Conservation (phyloP, 1,140 invertebrate species). For the Alviniconcha marisindica region DNA sequence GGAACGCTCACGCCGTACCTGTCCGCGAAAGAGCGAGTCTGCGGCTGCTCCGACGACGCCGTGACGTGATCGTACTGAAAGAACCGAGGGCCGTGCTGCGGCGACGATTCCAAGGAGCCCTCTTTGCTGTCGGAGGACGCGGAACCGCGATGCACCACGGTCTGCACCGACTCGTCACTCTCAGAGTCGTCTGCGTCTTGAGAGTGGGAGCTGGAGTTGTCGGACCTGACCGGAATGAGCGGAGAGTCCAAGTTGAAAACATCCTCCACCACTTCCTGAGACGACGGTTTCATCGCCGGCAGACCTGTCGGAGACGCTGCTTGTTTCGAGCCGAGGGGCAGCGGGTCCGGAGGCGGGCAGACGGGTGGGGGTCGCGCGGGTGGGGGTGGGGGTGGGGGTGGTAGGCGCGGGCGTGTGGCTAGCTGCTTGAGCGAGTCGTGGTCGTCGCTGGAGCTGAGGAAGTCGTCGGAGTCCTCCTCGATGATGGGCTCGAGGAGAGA, state of each 20-base stretch:
- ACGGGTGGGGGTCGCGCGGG: not conserved
- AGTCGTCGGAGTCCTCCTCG: slow-evolving; percentile 68
- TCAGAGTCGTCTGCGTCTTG: slow-evolving; percentile 38
- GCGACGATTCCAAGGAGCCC: not conserved
- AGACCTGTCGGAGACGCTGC: not conserved
- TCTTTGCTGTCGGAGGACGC: slow-evolving; percentile 2
- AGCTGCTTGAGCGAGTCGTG: not conserved
- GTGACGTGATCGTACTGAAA: too few species aligned
- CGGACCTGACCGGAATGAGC: not conserved
- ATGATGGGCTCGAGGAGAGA: slow-evolving; percentile 65
- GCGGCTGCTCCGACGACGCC: too few species aligned
- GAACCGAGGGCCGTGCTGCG: not conserved
- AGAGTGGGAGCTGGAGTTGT: not conserved
- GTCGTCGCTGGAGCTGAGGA: slow-evolving; percentile 39
- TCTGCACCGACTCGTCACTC: slow-evolving; percentile 46
- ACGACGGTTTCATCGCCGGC: not conserved
- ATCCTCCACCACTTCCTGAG: not conserved
- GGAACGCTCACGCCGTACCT: too few species aligned
- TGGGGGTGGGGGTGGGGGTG: not conserved
- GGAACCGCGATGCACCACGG: slow-evolving; percentile 16
- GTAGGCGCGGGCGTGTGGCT: not conserved
- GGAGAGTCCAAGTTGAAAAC: not conserved
- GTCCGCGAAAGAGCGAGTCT: too few species aligned
- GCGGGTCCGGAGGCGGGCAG: not conserved
- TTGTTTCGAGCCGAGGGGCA: too few species aligned